Percentiles rank a stretch among this genome's conserved stretches.
Evolutionary conservation across 2,797 vertebrate genomes (phyloP).

Genomic region (Tenualosa thibaudeaui): DNA sequence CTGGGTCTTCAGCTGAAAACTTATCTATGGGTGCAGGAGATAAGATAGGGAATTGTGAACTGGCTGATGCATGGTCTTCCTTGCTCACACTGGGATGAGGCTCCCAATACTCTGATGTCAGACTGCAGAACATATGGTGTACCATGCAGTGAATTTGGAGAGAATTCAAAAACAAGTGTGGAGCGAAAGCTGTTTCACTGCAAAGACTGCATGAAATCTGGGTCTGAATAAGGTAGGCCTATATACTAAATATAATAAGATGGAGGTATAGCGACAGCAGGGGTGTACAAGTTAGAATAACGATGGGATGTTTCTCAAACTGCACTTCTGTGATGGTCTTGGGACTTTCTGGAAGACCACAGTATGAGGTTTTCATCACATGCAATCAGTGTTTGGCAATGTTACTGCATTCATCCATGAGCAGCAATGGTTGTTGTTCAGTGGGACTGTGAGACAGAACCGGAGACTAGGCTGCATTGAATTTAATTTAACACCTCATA

Average conservation of each 20-base stretch:
- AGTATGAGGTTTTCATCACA: background rate
- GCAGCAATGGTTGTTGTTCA: background rate
- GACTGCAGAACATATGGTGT: background rate
- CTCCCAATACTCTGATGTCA: background rate
- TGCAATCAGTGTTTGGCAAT: background rate
- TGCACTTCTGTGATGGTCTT: background rate
- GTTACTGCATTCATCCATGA: background rate
- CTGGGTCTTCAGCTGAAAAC: slow-evolving; percentile 10
- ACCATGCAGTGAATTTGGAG: background rate
- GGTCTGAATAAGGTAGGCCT: background rate
- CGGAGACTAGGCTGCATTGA: too few relatives aligned
- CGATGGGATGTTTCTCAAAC: background rate
- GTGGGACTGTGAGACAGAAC: background rate
- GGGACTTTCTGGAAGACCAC: background rate
- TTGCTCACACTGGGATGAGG: background rate
- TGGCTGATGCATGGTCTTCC: background rate
- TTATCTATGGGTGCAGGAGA: slow-evolving; percentile 1
- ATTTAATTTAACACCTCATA: too few relatives aligned
- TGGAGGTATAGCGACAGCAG: background rate
- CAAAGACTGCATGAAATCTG: background rate
- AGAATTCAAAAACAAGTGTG: background rate
- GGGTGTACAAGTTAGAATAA: background rate
- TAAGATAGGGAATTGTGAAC: background rate
- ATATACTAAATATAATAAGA: background rate
- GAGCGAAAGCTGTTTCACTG: background rate